Conservation (phyloP, 2,113 vertebrate genomes). For the Dromiciops gliroides region DNA sequence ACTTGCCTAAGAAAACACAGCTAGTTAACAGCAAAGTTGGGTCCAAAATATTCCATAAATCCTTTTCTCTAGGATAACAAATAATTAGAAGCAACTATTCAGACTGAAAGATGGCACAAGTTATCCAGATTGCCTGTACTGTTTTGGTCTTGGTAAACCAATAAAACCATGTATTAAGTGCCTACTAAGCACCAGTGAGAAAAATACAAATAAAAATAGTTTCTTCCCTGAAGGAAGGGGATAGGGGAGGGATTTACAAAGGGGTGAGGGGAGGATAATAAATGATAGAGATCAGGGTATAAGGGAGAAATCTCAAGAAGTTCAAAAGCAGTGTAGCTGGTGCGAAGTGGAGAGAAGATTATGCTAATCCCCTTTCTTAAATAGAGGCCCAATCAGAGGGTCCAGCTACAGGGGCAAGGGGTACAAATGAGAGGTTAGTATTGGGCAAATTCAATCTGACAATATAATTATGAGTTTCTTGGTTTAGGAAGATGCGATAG, state of each 20-base stretch:
- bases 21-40: constrained; percentile 19
- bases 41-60: constrained; percentile 1
- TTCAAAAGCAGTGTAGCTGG: background rate
- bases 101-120: background rate
- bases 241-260: background rate
- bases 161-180: background rate
- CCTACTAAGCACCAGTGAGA: background rate
- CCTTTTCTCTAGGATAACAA: background rate
- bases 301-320: background rate
- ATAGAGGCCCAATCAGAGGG: background rate
- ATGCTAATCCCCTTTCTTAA: background rate
- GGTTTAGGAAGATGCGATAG: background rate
- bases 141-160: constrained; percentile 40
- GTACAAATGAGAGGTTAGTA: background rate
- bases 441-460: background rate
- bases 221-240: background rate
- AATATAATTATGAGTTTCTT: background rate
- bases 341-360: background rate
- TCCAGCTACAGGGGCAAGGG: background rate
- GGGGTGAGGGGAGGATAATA: background rate
- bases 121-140: constrained; percentile 40
- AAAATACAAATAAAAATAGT: background rate
- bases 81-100: constrained; percentile 31
- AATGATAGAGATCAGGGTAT: background rate
- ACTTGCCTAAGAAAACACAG: constrained; percentile 5